phyloP scores from a whole-genome alignment of 1,140 invertebrate genomes.

The Medauroidea extradentata region DNA sequence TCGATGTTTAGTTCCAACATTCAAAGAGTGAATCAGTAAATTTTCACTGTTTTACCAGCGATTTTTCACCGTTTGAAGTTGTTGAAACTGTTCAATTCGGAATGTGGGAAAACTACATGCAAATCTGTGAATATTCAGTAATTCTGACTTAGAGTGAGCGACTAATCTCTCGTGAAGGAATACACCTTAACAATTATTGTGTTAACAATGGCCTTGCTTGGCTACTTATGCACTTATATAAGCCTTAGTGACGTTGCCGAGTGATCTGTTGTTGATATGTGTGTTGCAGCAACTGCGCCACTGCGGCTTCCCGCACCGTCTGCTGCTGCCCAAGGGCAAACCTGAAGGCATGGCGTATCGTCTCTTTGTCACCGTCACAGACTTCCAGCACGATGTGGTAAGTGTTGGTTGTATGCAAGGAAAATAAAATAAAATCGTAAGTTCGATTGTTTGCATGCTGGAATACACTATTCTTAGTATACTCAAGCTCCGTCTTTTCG shows the following conservation, averaged over 20 bases:
- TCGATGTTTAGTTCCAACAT: too few relatives aligned
- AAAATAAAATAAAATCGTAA: too few relatives aligned
- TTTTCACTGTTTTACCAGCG: too few relatives aligned
- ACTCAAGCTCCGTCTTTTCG: too few relatives aligned
- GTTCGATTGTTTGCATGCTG: too few relatives aligned
- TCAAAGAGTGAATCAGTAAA: too few relatives aligned
- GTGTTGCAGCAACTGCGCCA: slow-evolving; percentile 42
- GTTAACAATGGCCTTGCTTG: neutral
- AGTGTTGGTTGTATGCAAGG: too few relatives aligned
- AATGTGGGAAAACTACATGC: too few relatives aligned
- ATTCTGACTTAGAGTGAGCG: neutral
- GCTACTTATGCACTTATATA: neutral
- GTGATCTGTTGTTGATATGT: neutral
- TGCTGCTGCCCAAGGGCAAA: slow-evolving; percentile 53
- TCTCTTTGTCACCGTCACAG: slow-evolving; percentile 33
- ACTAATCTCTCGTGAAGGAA: neutral
- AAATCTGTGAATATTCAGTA: too few relatives aligned
- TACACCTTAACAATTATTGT: neutral
- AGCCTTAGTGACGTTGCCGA: neutral
- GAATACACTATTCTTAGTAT: too few relatives aligned
- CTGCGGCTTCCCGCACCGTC: slow-evolving; percentile 55
- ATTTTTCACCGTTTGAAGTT: too few relatives aligned
- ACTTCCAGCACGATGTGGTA: slow-evolving; percentile 31
- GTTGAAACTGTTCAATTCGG: too few relatives aligned
- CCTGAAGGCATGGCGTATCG: slow-evolving; percentile 31